phyloP scores from a whole-genome alignment of 2,888 invertebrate genomes.

The Acholoe squamosa region DNA sequence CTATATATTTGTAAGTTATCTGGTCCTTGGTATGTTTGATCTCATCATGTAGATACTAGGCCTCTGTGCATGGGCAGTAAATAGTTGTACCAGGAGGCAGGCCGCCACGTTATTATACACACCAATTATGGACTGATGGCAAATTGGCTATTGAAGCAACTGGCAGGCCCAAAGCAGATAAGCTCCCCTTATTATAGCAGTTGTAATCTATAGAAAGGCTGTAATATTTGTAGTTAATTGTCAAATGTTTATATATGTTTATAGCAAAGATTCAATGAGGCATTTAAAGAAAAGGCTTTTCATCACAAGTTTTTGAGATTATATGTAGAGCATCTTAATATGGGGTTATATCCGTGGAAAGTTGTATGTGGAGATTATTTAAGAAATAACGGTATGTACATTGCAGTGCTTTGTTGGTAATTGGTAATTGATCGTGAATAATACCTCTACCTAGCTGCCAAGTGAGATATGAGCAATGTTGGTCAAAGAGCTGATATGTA shows the following conservation, averaged over 20 bases:
- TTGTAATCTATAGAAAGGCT: neutral
- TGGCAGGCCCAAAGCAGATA: neutral
- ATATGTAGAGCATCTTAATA: too few species aligned
- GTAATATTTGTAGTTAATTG: constrained; percentile 1
- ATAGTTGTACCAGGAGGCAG: neutral
- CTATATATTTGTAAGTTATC: constrained; percentile 31
- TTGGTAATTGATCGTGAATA: too few species aligned
- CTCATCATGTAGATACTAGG: constrained; percentile 9
- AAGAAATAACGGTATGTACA: too few species aligned
- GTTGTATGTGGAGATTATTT: too few species aligned
- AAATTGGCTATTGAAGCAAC: neutral
- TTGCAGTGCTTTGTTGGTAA: too few species aligned
- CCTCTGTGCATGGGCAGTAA: neutral
- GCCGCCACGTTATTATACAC: neutral
- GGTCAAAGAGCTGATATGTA: too few species aligned
- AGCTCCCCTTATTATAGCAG: neutral
- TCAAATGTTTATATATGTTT: neutral
- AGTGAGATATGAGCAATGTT: too few species aligned
- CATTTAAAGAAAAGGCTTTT: too few species aligned
- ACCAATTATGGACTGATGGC: neutral
- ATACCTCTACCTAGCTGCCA: too few species aligned
- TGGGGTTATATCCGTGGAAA: too few species aligned
- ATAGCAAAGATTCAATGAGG: neutral
- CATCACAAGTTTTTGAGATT: too few species aligned
- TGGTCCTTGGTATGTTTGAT: neutral